These are phyloP conservation scores for Liolophura sinensis DNA, from an alignment of 1,140 invertebrate species.

Conservation along the genomic window DNA sequence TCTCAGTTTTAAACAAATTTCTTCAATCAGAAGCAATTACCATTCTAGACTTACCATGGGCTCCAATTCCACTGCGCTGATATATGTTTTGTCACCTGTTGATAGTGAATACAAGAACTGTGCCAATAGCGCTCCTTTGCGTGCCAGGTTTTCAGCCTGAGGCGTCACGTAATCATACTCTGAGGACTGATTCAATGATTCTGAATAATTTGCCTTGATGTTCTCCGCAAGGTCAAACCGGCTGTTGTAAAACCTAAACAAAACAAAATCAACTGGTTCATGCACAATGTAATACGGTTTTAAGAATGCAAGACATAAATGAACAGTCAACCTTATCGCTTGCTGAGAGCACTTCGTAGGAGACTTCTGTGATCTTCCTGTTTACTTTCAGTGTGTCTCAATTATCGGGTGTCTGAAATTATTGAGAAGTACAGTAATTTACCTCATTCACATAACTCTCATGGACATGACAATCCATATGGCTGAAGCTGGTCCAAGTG, in stretches of 20 bases:
- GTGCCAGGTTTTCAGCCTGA: slow-evolving; percentile 30
- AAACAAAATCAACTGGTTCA: too few relatives aligned
- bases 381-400: too few relatives aligned
- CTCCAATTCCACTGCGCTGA: slow-evolving; percentile 1
- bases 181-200: slow-evolving; percentile 10
- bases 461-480: too few relatives aligned
- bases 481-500: too few relatives aligned
- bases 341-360: too few relatives aligned
- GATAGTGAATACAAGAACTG: slow-evolving; percentile 36
- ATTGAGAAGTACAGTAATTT: too few relatives aligned
- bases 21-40: not conserved
- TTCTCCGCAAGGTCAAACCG: slow-evolving; percentile 67
- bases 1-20: not conserved
- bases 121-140: slow-evolving; percentile 39
- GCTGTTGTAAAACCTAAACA: slow-evolving; percentile 73
- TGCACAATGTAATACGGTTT: too few relatives aligned
- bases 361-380: too few relatives aligned
- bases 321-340: too few relatives aligned
- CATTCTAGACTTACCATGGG: slow-evolving; percentile 26
- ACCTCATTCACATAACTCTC: too few relatives aligned
- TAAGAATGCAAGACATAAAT: too few relatives aligned
- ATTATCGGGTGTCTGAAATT: too few relatives aligned
- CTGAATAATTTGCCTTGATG: slow-evolving; percentile 26
- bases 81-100: slow-evolving; percentile 22
- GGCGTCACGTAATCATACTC: slow-evolving; percentile 30